These are phyloP conservation scores for Microtus montanus DNA, from an alignment of 2,113 vertebrate genomes.

Conservation along the genomic window DNA sequence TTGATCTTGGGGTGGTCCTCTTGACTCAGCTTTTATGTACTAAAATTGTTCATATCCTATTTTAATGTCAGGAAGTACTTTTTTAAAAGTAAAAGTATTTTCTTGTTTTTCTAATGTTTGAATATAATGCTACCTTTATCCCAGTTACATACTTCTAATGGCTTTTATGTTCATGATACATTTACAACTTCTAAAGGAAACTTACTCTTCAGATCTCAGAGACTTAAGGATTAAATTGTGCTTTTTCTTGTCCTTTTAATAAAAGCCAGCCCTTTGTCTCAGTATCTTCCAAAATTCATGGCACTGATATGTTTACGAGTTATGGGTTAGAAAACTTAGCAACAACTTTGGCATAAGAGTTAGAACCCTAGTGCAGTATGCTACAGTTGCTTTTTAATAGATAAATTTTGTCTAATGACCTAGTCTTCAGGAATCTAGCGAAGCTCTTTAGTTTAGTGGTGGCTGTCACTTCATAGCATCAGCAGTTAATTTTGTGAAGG, in stretches of 20 bases:
- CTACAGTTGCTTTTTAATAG: not conserved
- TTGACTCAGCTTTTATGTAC: not conserved
- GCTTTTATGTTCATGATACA: slow-evolving; percentile 19
- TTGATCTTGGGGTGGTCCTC: not conserved
- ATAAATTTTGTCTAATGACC: not conserved
- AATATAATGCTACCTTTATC: slow-evolving; percentile 12
- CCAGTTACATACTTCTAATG: not conserved
- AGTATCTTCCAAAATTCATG: not conserved
- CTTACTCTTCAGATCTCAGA: not conserved
- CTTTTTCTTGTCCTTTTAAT: not conserved
- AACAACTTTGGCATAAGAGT: not conserved
- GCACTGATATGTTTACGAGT: not conserved
- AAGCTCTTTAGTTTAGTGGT: not conserved
- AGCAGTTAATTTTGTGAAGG: slow-evolving; percentile 12
- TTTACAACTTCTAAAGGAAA: not conserved
- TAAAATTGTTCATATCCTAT: not conserved
- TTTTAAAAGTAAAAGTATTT: not conserved
- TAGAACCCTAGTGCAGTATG: not conserved
- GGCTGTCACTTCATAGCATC: not conserved
- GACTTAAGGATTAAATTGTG: not conserved
- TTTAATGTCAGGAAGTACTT: slow-evolving; percentile 25
- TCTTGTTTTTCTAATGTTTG: slow-evolving; percentile 16
- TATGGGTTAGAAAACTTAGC: not conserved
- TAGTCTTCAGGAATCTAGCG: not conserved
- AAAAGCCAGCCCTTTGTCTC: not conserved